Evolutionary conservation across 2,113 vertebrate species (phyloP).

Genomic region (Percina caprodes): DNA sequence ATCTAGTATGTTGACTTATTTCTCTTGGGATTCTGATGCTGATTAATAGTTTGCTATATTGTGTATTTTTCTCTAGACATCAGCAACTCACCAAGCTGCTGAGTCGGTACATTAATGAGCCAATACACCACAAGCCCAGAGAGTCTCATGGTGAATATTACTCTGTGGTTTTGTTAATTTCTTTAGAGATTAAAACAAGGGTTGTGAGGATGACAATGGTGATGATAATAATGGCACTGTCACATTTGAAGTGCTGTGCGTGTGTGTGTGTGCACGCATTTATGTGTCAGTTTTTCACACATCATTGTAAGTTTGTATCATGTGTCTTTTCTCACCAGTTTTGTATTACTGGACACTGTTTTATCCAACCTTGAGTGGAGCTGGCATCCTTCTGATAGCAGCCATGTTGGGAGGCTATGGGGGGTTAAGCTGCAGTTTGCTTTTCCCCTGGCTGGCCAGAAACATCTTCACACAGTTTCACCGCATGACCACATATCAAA

Average conservation of each 20-base stretch:
- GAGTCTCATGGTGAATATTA: conserved; percentile 79
- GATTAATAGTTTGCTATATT: conserved; percentile 54
- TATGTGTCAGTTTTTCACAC: neutral
- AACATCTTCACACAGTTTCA: conserved; percentile 84
- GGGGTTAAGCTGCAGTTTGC: conserved; percentile 74
- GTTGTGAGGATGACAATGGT: neutral
- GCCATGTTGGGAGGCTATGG: conserved; percentile 81
- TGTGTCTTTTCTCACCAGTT: conserved; percentile 65
- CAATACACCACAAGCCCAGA: conserved; percentile 76
- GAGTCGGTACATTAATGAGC: conserved; percentile 74
- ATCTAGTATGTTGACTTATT: conserved; percentile 4
- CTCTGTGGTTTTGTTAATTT: neutral
- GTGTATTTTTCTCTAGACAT: conserved; percentile 79
- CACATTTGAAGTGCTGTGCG: neutral
- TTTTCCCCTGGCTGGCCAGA: conserved; percentile 84
- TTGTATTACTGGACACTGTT: conserved; percentile 84
- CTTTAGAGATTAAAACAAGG: neutral
- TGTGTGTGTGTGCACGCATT: neutral
- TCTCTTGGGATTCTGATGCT: conserved; percentile 53
- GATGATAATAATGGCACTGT: neutral
- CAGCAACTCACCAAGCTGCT: conserved; percentile 84
- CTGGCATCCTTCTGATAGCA: conserved; percentile 80
- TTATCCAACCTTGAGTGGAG: conserved; percentile 80
- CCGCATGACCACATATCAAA: conserved; percentile 84
- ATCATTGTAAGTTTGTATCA: neutral